Evolutionary conservation across 2,113 vertebrate species (phyloP), one percentile per base, ranked within the genome.

Genomic region (Nothocercus julius): DNA sequence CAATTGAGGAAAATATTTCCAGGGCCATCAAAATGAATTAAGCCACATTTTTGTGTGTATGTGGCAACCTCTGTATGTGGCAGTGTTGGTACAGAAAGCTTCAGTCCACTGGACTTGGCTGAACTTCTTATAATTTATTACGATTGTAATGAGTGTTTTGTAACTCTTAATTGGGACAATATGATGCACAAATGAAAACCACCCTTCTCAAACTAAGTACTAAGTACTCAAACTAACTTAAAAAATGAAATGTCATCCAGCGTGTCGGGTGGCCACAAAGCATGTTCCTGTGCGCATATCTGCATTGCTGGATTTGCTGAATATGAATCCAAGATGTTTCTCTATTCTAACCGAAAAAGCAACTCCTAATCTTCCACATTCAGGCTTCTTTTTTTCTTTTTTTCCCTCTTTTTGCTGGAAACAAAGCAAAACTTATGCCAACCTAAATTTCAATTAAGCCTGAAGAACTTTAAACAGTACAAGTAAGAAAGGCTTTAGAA

Each of bases 111-210:
- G 90, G 76, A 49, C 74, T 89, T 82, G 94, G 86, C 90, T 89
- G 86, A 87, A 67, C 84, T 90, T 90, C 82, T 94, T 53, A 16
- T 7, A 20, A 89, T 95, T 92, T 84, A 91, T 84, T 64, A 11
- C 7, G 7, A 3, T 68, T 85, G 74, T 93, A 78, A 80, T 90
- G 92, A 13, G 24, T 21, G 85, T 94, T 92, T 93, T 92, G 82
- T 78, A 94, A 95, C 94, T 76, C 67, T 21, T 96, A 96, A 96
- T 95, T 92, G 88, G 91, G 92, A 91, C 70, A 96, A 93, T 66
- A 91, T 92, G 91, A 75, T 73, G 67, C 6, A 0, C 36, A 83
- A 93, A 95, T 81, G 40, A 20, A 77, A 95, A 90, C 63, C 92
- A 75, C 68, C 38, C 64, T 30, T 17, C 68, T 49, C 70, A 25